phyloP scores from a whole-genome alignment of 2,113 vertebrate species.

The Phoxinus phoxinus region DNA sequence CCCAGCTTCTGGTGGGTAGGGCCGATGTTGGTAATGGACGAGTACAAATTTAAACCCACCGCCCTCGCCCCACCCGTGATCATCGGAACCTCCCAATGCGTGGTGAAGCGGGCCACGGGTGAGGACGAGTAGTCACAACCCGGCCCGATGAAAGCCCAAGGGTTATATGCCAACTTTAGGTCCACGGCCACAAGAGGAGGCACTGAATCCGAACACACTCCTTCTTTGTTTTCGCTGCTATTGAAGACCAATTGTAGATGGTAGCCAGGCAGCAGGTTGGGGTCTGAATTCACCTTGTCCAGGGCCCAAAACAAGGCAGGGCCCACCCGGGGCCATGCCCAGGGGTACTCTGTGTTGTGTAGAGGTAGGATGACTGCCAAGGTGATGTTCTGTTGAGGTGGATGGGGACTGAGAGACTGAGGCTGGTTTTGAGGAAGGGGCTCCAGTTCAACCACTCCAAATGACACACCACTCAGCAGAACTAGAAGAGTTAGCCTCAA shows the following conservation, averaged over 20 bases:
- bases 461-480: conserved; percentile 49
- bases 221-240: conserved; percentile 81
- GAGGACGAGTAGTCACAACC: conserved; percentile 88
- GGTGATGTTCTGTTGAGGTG: conserved; percentile 71
- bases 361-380: conserved; percentile 87
- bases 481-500: conserved; percentile 45
- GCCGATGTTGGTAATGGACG: conserved; percentile 84
- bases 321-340: conserved; percentile 90
- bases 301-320: conserved; percentile 82
- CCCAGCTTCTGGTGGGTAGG: conserved; percentile 90
- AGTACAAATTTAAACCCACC: conserved; percentile 75
- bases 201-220: conserved; percentile 85
- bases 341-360: conserved; percentile 86
- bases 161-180: conserved; percentile 79
- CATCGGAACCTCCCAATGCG: conserved; percentile 88
- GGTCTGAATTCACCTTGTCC: conserved; percentile 73
- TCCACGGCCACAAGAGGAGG: conserved; percentile 87
- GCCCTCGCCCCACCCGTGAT: conserved; percentile 87
- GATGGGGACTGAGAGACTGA: background rate
- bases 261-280: conserved; percentile 74
- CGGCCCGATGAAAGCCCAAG: conserved; percentile 86
- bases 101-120: conserved; percentile 83
- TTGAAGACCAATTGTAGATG: conserved; percentile 73
- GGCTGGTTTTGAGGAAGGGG: background rate
- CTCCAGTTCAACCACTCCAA: conserved; percentile 49